A percentile compares a stretch with the other conserved stretches of the same genome.
Evolutionary conservation across 2,113 vertebrate genomes (phyloP).

Genomic region (Todiramphus saurophagus): DNA sequence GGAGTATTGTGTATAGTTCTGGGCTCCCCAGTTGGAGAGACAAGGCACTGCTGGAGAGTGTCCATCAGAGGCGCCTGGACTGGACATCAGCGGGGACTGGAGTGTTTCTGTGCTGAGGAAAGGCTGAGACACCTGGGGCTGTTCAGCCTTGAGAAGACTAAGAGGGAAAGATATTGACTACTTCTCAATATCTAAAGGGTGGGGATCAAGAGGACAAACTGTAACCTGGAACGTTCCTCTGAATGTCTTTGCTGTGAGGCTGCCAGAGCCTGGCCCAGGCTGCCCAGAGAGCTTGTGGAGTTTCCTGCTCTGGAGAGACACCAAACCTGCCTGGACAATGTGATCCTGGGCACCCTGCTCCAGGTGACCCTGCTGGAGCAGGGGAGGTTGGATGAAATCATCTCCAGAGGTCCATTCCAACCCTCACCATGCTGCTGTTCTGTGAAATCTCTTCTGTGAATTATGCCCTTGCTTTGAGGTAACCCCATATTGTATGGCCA

Average conservation of each 20-base stretch:
- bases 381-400: background rate
- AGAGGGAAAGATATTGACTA: background rate
- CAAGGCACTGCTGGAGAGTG: background rate
- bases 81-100: too few relatives aligned
- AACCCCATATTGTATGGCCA: rapidly evolving
- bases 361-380: background rate
- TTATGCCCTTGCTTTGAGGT: background rate
- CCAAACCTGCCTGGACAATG: too few relatives aligned
- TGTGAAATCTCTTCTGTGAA: background rate
- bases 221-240: too few relatives aligned
- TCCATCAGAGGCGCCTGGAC: too few relatives aligned
- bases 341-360: too few relatives aligned
- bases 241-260: background rate
- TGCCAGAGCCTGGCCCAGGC: background rate
- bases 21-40: background rate
- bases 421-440: background rate
- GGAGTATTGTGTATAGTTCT: background rate
- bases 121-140: background rate
- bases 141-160: too few relatives aligned
- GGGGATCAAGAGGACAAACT: background rate
- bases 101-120: background rate
- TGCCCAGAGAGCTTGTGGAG: background rate
- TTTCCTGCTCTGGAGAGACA: background rate
- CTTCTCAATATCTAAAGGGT: background rate
- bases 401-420: background rate